Evolutionary conservation across 2,888 invertebrate species (phyloP), one percentile per base, ranked within the genome.

Genomic region (Sabatieria punctata): DNA sequence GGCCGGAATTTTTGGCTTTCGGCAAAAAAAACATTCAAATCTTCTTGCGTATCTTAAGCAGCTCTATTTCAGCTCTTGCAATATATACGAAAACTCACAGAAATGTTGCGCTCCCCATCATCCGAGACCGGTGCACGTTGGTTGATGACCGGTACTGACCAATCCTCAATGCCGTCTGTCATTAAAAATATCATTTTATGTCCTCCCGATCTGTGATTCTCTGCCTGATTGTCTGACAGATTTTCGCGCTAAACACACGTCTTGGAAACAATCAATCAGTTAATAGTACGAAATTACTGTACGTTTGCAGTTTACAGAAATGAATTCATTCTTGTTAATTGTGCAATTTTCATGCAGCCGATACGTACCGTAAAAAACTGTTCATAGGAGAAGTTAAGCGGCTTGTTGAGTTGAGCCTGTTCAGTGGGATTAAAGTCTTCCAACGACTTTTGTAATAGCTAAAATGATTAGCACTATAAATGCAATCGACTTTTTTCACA

Each of bases 91-190:
- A n/a, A n/a, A n/a, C n/a, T n/a, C n/a, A n/a, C n/a, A n/a, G n/a
- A n/a, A n/a, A n/a, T n/a, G n/a, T n/a, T n/a, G n/a, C n/a, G n/a
- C n/a, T n/a, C n/a, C n/a, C n/a, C n/a, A n/a, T n/a, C n/a, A n/a
- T n/a, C n/a, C n/a, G n/a, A n/a, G n/a, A n/a, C n/a, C n/a, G 30
- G 30, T 15, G 30, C 30, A 30, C 8, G 65, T 49, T 67, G 60
- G 38, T 67, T 58, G 13, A 74, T 60, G 23, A 71, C 65, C 2
- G 68, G 67, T 46, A 67, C 64, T 0, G 73, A 71, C 59, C 67
- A 68, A 50, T 73, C 73, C 18, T 72, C 71, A 15, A 73, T 71
- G 2, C 74, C 74, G 57, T 75, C 74, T 21, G 73, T 74, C 53
- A 75, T 65, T 41, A 75, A 57, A 65, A 74, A 69, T 36, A 75